phyloP scores from a whole-genome alignment of 2,797 vertebrate species.

The Sebastes matsubarae region DNA sequence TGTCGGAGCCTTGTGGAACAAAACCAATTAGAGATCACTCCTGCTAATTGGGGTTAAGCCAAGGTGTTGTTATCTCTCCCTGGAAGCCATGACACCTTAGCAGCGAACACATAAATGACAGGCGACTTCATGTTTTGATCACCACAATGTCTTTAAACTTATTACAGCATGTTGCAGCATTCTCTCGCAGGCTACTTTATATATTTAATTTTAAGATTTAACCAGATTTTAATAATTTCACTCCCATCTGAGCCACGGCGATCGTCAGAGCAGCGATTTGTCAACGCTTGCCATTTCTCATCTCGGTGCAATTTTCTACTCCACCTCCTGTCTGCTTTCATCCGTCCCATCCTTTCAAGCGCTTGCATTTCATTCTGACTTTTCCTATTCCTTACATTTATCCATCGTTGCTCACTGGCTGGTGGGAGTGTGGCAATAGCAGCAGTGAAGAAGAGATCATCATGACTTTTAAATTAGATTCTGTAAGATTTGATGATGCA shows the following conservation, averaged over 20 bases:
- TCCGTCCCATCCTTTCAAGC: conserved; percentile 47
- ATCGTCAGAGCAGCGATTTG: conserved; percentile 26
- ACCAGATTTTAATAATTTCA: conserved; percentile 46
- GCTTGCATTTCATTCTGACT: conserved; percentile 32
- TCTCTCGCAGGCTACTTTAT: conserved; percentile 19
- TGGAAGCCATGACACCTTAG: conserved; percentile 16
- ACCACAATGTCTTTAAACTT: conserved; percentile 7
- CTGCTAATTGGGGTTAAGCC: conserved; percentile 34
- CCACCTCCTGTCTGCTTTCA: conserved; percentile 49
- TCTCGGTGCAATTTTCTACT: conserved; percentile 49
- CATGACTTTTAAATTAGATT: conserved; percentile 64
- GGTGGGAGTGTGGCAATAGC: conserved; percentile 13
- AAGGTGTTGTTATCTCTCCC: conserved; percentile 22
- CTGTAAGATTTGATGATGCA: conserved; percentile 69
- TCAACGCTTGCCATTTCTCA: conserved; percentile 50
- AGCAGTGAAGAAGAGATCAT: conserved; percentile 39
- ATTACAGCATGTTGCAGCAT: conserved; percentile 58
- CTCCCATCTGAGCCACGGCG: conserved; percentile 15
- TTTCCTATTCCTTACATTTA: neutral
- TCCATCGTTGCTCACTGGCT: conserved; percentile 23
- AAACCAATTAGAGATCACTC: conserved; percentile 48
- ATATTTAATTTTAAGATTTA: conserved; percentile 40
- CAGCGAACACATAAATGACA: conserved; percentile 19
- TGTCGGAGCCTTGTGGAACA: conserved; percentile 22
- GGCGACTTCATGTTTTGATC: conserved; percentile 21